Evolutionary conservation across 2,888 invertebrate species (phyloP).

Genomic region (Latrodectus hesperus): DNA sequence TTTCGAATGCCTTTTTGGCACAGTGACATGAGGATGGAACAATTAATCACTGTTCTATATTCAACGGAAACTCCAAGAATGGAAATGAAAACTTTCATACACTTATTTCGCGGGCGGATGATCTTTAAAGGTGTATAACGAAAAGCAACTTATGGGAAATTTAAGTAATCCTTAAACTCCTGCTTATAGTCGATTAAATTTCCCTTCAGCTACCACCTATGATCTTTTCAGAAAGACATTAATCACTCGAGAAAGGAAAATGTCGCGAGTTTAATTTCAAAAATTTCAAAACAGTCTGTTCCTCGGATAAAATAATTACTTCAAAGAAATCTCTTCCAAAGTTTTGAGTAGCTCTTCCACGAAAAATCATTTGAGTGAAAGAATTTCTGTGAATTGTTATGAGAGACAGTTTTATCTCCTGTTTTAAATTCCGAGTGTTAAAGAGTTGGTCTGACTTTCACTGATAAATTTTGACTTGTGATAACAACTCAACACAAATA

Average conservation of each 20-base stretch:
- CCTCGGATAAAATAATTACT: slow-evolving; percentile 64
- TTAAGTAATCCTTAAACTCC: slow-evolving; percentile 34
- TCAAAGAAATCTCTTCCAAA: slow-evolving; percentile 50
- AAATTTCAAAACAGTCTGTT: slow-evolving; percentile 68
- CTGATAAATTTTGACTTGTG: slow-evolving; percentile 27
- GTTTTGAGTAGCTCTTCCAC: slow-evolving; percentile 11
- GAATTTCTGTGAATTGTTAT: slow-evolving; percentile 31
- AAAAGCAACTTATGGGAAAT: slow-evolving; percentile 9
- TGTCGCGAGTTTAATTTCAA: slow-evolving; percentile 58
- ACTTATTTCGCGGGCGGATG: neutral
- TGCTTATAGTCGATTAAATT: slow-evolving; percentile 56
- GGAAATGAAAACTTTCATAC: neutral
- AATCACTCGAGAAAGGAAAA: slow-evolving; percentile 53
- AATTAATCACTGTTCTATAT: too few relatives aligned
- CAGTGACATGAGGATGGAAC: too few relatives aligned
- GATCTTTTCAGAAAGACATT: slow-evolving; percentile 35
- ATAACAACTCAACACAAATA: too few relatives aligned
- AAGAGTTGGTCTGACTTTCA: slow-evolving; percentile 31
- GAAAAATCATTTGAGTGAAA: slow-evolving; percentile 44
- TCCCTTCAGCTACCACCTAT: slow-evolving; percentile 18
- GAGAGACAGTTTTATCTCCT: slow-evolving; percentile 50
- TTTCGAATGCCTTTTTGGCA: too few relatives aligned
- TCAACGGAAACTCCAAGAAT: neutral
- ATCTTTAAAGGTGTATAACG: neutral
- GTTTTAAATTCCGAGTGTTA: slow-evolving; percentile 40